Evolutionary conservation across 2,888 invertebrate genomes (phyloP), one percentile per base, ranked within the genome.

Genomic region (Athrips mouffetella): DNA sequence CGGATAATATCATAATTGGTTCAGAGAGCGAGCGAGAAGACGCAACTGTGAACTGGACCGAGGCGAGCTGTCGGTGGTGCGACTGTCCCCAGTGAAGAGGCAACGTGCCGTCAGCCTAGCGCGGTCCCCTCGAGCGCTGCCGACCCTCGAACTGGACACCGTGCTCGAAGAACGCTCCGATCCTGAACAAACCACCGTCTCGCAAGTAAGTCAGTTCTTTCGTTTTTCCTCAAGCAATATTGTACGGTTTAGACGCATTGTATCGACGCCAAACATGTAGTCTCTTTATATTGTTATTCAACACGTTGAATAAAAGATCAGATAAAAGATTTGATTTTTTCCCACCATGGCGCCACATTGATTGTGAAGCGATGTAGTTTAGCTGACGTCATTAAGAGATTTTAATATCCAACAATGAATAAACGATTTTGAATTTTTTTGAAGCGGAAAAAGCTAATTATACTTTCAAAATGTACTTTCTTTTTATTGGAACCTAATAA

Each of bases 111-210:
- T 88, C 48, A 86, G 87, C 56, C 69, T 88, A 31, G 70, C 83
- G 47, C 73, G 93, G 45, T 89, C 93, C 61, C 93, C 93, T 30
- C 89, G 94, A 41, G 91, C 93, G n/a, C 93, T 93, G 65, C 93
- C 94, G 25, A 91, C 94, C 0, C 80, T 94, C 44, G 95, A 96
- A 71, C 89, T 96, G 59, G 95, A 95, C 74, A 95, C 95, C 0
- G 96, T 96, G 18, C 89, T 95, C 18, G 96, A 96, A 70, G 95
- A 95, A 67, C 91, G 94, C 52, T 95, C 94, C 10, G 95, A 95
- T 71, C 91, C 93, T 3, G 94, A 94, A 71, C 93, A 92, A 69
- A 92, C 91, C 2, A 86, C 86, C 7, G 51, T 83, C 2, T 85
- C 87, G 50, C 91, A 89, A 69, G 89, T 87, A 73, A 51, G 35